phyloP scores from a whole-genome alignment of 2,113 vertebrate genomes.

The Heliornis fulica region DNA sequence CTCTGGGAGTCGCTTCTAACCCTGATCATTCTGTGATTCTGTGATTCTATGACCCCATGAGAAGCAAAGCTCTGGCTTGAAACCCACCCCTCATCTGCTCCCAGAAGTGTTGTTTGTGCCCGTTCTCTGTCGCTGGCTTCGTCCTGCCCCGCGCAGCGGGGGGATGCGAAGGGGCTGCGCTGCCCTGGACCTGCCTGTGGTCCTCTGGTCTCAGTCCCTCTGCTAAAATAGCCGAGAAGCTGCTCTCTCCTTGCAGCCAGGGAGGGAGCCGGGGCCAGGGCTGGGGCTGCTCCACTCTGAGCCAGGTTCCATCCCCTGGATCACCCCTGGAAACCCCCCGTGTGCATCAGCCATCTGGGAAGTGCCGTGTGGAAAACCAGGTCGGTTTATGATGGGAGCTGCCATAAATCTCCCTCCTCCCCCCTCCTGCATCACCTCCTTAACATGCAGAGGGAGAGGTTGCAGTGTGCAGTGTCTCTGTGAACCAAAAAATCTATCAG shows the following conservation, averaged over 20 bases:
- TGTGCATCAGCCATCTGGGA: slow-evolving; percentile 41
- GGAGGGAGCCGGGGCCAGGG: slow-evolving; percentile 20
- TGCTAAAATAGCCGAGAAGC: slow-evolving; percentile 41
- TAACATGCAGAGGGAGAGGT: slow-evolving; percentile 49
- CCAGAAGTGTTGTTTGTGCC: neutral
- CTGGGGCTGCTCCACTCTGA: too few relatives aligned
- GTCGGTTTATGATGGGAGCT: neutral
- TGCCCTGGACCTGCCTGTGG: neutral
- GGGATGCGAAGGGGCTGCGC: neutral
- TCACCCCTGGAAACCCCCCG: slow-evolving; percentile 47
- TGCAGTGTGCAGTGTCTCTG: slow-evolving; percentile 32
- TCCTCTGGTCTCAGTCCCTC: neutral
- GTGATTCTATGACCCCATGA: too few relatives aligned
- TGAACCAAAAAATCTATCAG: slow-evolving; percentile 44
- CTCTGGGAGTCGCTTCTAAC: too few relatives aligned
- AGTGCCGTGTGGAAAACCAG: slow-evolving; percentile 24
- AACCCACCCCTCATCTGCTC: neutral
- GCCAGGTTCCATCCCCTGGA: slow-evolving; percentile 26
- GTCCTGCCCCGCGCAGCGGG: neutral
- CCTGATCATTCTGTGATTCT: too few relatives aligned
- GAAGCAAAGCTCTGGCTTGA: slow-evolving; percentile 35
- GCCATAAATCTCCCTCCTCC: slow-evolving; percentile 38
- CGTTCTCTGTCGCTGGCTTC: neutral
- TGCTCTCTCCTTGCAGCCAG: slow-evolving; percentile 62
- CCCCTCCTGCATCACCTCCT: neutral